Percentiles rank a stretch among this genome's conserved stretches.
phyloP scores from a whole-genome alignment of 2,113 vertebrate species.

The Sus scrofa region DNA sequence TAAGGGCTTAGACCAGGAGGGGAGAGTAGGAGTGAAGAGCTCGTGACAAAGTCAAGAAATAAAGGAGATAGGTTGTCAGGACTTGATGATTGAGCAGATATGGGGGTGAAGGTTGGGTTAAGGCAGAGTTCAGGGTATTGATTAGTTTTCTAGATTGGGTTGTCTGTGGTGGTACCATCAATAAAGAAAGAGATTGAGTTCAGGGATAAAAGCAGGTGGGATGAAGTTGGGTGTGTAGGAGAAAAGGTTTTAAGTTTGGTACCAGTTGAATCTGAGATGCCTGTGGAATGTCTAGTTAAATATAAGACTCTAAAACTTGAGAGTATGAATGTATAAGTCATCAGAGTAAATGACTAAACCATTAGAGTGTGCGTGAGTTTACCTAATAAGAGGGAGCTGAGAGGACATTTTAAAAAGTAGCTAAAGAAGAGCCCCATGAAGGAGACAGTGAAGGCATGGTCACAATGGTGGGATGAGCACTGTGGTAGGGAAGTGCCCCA shows the following conservation, averaged over 20 bases:
- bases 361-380: not conserved
- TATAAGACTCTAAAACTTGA: not conserved
- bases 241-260: not conserved
- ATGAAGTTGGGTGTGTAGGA: not conserved
- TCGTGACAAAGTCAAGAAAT: conserved; percentile 3
- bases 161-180: not conserved
- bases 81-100: not conserved
- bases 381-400: not conserved
- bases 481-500: not conserved
- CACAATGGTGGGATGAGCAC: not conserved
- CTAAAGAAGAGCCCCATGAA: not conserved
- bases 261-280: not conserved
- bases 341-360: not conserved
- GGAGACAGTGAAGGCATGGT: not conserved
- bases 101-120: not conserved
- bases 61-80: not conserved
- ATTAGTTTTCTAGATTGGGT: not conserved
- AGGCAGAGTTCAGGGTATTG: not conserved
- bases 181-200: not conserved
- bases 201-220: not conserved
- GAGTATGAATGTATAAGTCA: not conserved
- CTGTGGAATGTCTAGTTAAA: not conserved
- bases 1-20: not conserved
- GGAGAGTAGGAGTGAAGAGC: not conserved
- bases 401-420: not conserved